Conservation (phyloP, 2,113 vertebrate genomes). For the Rutilus rutilus region DNA sequence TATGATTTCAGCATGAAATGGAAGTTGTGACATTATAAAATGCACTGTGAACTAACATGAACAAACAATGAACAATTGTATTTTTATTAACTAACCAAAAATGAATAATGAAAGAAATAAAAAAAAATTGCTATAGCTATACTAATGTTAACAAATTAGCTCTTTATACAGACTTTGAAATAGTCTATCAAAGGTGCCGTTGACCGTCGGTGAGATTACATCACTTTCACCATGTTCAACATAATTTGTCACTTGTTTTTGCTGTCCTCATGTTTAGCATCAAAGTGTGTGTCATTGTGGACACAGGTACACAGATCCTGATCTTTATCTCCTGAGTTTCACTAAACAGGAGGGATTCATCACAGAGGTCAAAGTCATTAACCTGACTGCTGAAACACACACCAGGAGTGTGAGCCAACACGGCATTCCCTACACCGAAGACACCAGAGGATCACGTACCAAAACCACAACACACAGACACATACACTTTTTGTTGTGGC, state of each 20-base stretch:
- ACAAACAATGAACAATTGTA: too few species aligned
- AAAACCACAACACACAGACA: constrained; percentile 63
- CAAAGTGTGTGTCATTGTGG: neutral
- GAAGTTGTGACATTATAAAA: too few species aligned
- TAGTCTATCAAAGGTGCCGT: neutral
- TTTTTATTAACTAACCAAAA: too few species aligned
- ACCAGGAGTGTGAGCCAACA: constrained; percentile 58
- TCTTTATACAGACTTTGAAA: neutral
- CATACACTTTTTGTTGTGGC: neutral
- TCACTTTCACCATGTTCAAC: constrained; percentile 1
- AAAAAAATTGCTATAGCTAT: too few species aligned
- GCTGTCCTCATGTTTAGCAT: neutral
- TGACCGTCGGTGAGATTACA: neutral
- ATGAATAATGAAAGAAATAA: too few species aligned
- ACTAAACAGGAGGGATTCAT: constrained; percentile 23
- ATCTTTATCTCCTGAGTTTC: constrained; percentile 13
- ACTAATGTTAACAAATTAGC: too few species aligned
- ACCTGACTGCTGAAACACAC: constrained; percentile 68
- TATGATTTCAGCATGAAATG: too few species aligned
- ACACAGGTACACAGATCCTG: neutral
- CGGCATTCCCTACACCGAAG: constrained; percentile 59
- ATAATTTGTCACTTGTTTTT: neutral
- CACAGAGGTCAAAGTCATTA: constrained; percentile 74
- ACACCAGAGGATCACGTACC: constrained; percentile 63
- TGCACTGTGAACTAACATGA: too few species aligned